Evolutionary conservation across 1,140 invertebrate species (phyloP).

Genomic region (Ylistrum balloti): DNA sequence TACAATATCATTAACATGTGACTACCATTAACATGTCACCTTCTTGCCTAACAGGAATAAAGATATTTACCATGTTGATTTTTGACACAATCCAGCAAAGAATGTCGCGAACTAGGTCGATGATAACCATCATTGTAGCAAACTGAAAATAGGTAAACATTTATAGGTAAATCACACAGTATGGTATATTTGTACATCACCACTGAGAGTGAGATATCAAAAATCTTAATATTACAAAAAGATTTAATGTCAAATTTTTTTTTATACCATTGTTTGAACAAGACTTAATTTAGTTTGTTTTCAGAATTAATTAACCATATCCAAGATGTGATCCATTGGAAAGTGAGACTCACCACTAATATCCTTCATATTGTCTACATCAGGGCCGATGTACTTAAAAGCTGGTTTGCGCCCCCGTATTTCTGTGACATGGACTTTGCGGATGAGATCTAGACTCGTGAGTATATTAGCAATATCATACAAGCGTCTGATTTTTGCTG

Average conservation of each 20-base stretch:
- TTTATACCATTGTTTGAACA: no score
- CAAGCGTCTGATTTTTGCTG: conserved; percentile 87
- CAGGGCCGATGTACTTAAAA: conserved; percentile 87
- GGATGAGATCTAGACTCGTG: conserved; percentile 86
- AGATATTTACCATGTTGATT: conserved; percentile 74
- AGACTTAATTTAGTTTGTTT: no score
- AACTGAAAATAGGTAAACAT: conserved; percentile 66
- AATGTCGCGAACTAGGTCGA: conserved; percentile 79
- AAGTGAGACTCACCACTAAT: conserved; percentile 61
- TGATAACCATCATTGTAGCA: conserved; percentile 79
- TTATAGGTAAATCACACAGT: no score
- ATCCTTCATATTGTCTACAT: conserved; percentile 75
- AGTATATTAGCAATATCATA: conserved; percentile 91
- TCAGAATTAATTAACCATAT: no score
- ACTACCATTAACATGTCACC: no score
- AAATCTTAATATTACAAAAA: no score
- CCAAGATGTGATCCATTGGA: no score
- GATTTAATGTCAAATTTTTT: no score
- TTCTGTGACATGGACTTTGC: conserved; percentile 85
- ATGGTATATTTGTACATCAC: no score
- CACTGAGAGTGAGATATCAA: no score
- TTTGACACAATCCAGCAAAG: conserved; percentile 79
- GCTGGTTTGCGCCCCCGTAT: conserved; percentile 86
- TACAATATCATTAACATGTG: no score
- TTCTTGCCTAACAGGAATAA: no score